Evolutionary conservation across 2,113 vertebrate species (phyloP), one percentile per base, ranked within the genome.

Genomic region (Ptilonorhynchus violaceus): DNA sequence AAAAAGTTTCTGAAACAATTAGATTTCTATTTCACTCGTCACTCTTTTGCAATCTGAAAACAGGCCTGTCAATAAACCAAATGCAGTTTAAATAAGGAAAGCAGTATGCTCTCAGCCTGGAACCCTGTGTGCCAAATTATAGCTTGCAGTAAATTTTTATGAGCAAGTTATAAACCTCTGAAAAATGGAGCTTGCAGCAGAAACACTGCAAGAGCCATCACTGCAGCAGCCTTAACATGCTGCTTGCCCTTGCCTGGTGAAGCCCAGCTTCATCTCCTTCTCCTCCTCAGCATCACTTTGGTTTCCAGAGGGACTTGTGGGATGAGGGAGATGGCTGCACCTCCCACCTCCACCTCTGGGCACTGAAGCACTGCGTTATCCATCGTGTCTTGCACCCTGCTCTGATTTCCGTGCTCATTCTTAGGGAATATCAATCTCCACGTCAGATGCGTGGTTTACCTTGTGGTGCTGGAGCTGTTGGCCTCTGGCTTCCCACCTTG

Each of bases 161-260:
- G 83, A 93, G 94, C 68, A 94, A 91, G 85, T 96, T 96, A 97
- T 96, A 97, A 97, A 95, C 80, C 92, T 93, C 93, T 93, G 93
- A 94, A 94, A 97, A 95, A 94, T 35, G 76, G 88, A 95, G 80
- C 91, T 94, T 92, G 88, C 35, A 84, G 44, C 72, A 95, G 80
- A 72, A 95, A 81, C 76, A 81, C 22, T 84, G 82, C 42, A 95
- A 85, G 85, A 94, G 37, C 62, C 58, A 78, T 87, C 80, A 53
- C 64, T 50, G 58, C 88, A 84, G 69, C 76, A 81, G 88, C 80
- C 27, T 80, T 56, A 75, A 56, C n/a, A n/a, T 9, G 33, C 73
- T 53, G 52, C 80, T 75, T 63, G 56, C 27, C 56, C 42, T 55
- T 70, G 68, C 30, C 33, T 47, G 28, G 11, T 27, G 27, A 85